Base-by-base conservation (phyloP, 1,140 invertebrate genomes). In the Drosophila lacertosa region DNA sequence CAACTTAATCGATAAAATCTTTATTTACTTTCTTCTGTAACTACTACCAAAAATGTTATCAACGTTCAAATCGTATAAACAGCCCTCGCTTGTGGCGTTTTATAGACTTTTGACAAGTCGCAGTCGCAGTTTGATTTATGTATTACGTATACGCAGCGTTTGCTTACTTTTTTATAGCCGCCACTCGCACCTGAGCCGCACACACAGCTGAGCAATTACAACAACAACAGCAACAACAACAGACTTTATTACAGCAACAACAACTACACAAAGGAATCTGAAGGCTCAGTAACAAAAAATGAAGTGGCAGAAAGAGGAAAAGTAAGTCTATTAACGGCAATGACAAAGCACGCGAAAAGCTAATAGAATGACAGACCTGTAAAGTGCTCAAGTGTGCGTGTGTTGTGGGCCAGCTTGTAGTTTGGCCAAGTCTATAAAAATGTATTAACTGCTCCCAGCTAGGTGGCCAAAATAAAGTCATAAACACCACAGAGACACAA, bases 281-380 rank as follows among this genome's bases (percentile, higher is more conserved):
- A 51, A 37, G 32, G n/a, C 29, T 7, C 10, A 39, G 33, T 7
- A 18, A 35, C 50, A 39, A 50, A 20, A 18, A 47, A 33, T 32
- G 50, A 53, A 53, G 50, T 16, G 32, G n/a, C n/a, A n/a, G n/a
- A 35, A 55, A 42, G 42, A 63, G 59, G 63, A 53, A 74, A 84
- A 81, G 69, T 74, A 88, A 86, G 81, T 86, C 82, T 86, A 86
- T 86, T 86, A 86, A 86, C 81, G 62, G 77, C 81, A 88, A 86
- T 86, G 82, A 88, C 81, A 86, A 81, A 83, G 80, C 77, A 88
- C 81, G 82, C 81, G 73, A 86, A 86, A 88, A 88, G 82, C 77
- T 88, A 88, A 86, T 88, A 81, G 81, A 71, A 77, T 88, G 68
- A 80, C 78, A 74, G 58, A 65, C 68, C 68, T 65, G 68, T 65